These are phyloP conservation scores for Euspilapteryx auroguttella DNA, from an alignment of 2,888 invertebrate genomes.

Conservation along the genomic window DNA sequence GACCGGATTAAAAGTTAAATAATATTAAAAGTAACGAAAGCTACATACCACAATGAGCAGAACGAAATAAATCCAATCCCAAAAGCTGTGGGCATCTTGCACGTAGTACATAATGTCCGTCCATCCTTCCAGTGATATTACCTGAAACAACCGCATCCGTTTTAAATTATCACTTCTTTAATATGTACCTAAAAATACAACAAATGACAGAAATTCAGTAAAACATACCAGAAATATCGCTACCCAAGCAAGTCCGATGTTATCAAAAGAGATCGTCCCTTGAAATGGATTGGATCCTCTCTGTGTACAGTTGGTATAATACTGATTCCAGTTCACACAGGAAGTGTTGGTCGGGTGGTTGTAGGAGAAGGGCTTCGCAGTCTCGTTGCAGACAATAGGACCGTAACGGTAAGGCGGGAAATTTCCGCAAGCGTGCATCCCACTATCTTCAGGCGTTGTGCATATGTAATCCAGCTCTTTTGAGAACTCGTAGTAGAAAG, in stretches of 20 bases:
- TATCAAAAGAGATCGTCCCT: constrained; percentile 99
- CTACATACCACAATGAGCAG: constrained; percentile 94
- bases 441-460: constrained; percentile 87
- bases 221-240: constrained; percentile 96
- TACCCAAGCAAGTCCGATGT: constrained; percentile 99
- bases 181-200: constrained; percentile 2
- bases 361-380: constrained; percentile 61
- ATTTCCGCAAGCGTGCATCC: constrained; percentile 89
- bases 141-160: too few relatives aligned
- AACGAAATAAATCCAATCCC: constrained; percentile 99
- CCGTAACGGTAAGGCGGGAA: constrained; percentile 81
- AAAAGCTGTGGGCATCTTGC: constrained; percentile 99
- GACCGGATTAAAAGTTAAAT: too few relatives aligned
- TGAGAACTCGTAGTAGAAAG: constrained; percentile 85
- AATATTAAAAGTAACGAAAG: not conserved
- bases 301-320: constrained; percentile 93
- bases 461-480: constrained; percentile 97
- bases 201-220: constrained; percentile 12
- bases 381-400: constrained; percentile 75
- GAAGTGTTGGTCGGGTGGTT: constrained; percentile 71
- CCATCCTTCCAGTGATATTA: constrained; percentile 99
- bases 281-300: constrained; percentile 96
- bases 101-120: constrained; percentile 99
- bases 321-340: constrained; percentile 99
- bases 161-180: too few relatives aligned